Evolutionary conservation across 2,888 invertebrate genomes (phyloP).

Genomic region (Notodonta dromedarius): DNA sequence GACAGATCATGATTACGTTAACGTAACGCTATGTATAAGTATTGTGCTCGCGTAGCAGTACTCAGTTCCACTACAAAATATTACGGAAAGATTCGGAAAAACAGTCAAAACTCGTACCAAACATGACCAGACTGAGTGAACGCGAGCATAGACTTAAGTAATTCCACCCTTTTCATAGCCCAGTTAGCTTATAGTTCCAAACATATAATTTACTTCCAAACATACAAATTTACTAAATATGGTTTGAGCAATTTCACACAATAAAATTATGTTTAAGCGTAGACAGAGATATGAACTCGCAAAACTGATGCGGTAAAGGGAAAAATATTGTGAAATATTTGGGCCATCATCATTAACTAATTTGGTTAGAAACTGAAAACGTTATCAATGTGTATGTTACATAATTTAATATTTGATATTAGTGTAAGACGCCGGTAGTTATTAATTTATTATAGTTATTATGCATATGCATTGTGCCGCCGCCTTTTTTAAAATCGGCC

Average conservation of each 20-base stretch:
- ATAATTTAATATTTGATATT: too few relatives aligned
- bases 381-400: too few relatives aligned
- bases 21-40: too few relatives aligned
- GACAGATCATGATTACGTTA: too few relatives aligned
- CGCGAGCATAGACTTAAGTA: not conserved
- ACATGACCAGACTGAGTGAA: not conserved
- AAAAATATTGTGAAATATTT: not conserved
- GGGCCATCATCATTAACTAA: not conserved
- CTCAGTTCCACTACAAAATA: not conserved
- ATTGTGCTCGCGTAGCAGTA: too few relatives aligned
- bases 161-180: not conserved
- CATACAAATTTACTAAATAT: conserved; percentile 3
- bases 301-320: conserved; percentile 11
- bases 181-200: not conserved
- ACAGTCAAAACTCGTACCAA: not conserved
- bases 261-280: conserved; percentile 14
- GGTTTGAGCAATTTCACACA: conserved; percentile 39
- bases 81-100: not conserved
- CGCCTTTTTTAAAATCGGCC: too few relatives aligned
- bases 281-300: conserved; percentile 14
- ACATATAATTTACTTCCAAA: not conserved
- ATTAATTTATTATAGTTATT: too few relatives aligned
- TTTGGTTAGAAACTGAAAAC: not conserved
- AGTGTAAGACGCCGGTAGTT: too few relatives aligned
- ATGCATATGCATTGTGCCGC: too few relatives aligned